Conservation (phyloP, 1,140 invertebrate species). For the Drosophila insularis region DNA sequence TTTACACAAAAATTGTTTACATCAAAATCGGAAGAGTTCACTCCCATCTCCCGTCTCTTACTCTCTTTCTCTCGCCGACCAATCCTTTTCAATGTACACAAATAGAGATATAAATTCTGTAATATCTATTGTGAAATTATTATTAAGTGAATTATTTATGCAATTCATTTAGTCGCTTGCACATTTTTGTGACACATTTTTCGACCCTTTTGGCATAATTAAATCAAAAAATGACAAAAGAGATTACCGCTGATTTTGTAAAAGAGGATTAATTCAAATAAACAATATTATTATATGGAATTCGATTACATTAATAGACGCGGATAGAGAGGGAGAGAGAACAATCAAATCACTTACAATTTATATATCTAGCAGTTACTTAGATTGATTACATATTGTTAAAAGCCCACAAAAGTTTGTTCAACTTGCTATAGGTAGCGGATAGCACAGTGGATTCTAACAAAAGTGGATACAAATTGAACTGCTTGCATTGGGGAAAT, state of each 20-base stretch:
- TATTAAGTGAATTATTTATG: conserved; percentile 46
- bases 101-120: background rate
- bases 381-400: conserved; percentile 10
- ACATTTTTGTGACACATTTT: conserved; percentile 9
- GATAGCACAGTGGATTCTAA: too few relatives aligned
- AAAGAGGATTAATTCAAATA: conserved; percentile 48
- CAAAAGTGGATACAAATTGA: too few relatives aligned
- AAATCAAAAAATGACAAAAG: conserved; percentile 51
- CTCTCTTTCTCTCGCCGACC: too few relatives aligned
- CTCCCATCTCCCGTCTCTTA: too few relatives aligned
- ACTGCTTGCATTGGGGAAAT: too few relatives aligned
- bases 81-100: background rate
- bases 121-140: conserved; percentile 35
- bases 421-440: background rate
- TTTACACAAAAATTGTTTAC: background rate
- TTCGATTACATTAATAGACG: conserved; percentile 21
- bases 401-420: background rate
- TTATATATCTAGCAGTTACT: background rate
- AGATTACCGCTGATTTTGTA: conserved; percentile 25
- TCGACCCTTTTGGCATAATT: conserved; percentile 37
- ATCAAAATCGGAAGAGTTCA: background rate
- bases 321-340: background rate
- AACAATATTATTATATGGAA: conserved; percentile 37
- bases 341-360: background rate
- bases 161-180: conserved; percentile 41